Percentiles rank a stretch among this genome's conserved stretches.
Conservation (phyloP, 2,888 invertebrate genomes). For the Caenorhabditis sinica region DNA sequence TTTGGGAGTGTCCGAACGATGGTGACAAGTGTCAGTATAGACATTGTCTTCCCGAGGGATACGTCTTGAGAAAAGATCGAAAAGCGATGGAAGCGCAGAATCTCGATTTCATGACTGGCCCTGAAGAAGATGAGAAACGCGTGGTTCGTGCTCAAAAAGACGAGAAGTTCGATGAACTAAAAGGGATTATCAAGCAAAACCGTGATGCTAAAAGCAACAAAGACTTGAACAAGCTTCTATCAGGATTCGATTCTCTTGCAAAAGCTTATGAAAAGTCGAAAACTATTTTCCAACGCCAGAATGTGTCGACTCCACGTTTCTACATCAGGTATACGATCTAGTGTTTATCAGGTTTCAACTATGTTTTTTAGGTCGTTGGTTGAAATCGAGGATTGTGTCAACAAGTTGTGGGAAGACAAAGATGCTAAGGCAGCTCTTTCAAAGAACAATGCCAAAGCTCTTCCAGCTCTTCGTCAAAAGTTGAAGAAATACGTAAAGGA, state of each 20-base stretch:
- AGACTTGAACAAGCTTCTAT: slow-evolving; percentile 95
- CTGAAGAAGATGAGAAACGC: slow-evolving; percentile 89
- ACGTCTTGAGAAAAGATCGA: slow-evolving; percentile 92
- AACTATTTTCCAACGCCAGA: slow-evolving; percentile 94
- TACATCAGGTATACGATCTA: slow-evolving; percentile 88
- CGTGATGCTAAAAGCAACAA: slow-evolving; percentile 97
- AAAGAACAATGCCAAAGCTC: slow-evolving; percentile 94
- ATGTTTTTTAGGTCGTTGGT: slow-evolving; percentile 87
- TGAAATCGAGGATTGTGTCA: slow-evolving; percentile 93
- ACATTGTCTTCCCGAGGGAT: slow-evolving; percentile 85
- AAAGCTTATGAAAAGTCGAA: slow-evolving; percentile 94
- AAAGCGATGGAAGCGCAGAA: slow-evolving; percentile 87
- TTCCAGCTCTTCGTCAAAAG: slow-evolving; percentile 95
- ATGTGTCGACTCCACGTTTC: slow-evolving; percentile 91
- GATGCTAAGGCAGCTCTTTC: slow-evolving; percentile 87
- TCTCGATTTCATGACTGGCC: slow-evolving; percentile 64
- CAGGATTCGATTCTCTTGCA: slow-evolving; percentile 94
- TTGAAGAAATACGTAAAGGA: slow-evolving; percentile 92
- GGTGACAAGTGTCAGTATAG: slow-evolving; percentile 86
- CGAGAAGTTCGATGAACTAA: slow-evolving; percentile 89
- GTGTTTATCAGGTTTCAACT: too few relatives aligned
- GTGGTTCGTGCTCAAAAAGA: slow-evolving; percentile 97
- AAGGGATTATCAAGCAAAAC: slow-evolving; percentile 93
- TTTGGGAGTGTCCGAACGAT: slow-evolving; percentile 98
- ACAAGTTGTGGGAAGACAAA: slow-evolving; percentile 86